Percentiles rank a stretch among this genome's conserved stretches.
phyloP scores from a whole-genome alignment of 2,888 invertebrate genomes.

The Sipha maydis region DNA sequence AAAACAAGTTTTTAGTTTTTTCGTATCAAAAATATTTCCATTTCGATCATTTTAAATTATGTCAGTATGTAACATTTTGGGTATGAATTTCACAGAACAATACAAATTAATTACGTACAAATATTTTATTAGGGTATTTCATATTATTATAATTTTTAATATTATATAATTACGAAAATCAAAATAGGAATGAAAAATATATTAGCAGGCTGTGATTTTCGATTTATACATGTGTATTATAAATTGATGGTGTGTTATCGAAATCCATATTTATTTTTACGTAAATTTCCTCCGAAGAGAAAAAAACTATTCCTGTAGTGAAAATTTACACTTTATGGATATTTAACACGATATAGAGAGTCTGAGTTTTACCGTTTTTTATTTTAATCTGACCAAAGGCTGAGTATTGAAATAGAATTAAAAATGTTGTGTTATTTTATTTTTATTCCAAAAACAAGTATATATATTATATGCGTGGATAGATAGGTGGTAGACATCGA shows the following conservation, averaged over 20 bases:
- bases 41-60: not conserved
- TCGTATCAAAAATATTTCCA: not conserved
- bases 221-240: not conserved
- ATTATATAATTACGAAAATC: not conserved
- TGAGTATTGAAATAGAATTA: not conserved
- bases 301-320: not conserved
- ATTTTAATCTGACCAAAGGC: slow-evolving; percentile 11
- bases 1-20: not conserved
- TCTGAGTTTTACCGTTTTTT: slow-evolving; percentile 12
- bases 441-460: not conserved
- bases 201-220: slow-evolving; percentile 52
- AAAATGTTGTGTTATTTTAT: not conserved
- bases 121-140: slow-evolving; percentile 29
- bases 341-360: too few relatives aligned
- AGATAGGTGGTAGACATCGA: not conserved
- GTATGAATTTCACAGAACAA: not conserved
- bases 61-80: not conserved
- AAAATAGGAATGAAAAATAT: not conserved
- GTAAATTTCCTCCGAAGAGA: not conserved
- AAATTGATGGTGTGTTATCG: not conserved
- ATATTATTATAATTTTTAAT: not conserved
- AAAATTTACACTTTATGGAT: not conserved
- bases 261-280: slow-evolving; percentile 14
- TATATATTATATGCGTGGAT: not conserved
- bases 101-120: slow-evolving; percentile 30